Percentiles rank a stretch among this genome's conserved stretches.
Evolutionary conservation across 2,113 vertebrate species (phyloP).

Genomic region (Rhegmatorhina hoffmannsi): DNA sequence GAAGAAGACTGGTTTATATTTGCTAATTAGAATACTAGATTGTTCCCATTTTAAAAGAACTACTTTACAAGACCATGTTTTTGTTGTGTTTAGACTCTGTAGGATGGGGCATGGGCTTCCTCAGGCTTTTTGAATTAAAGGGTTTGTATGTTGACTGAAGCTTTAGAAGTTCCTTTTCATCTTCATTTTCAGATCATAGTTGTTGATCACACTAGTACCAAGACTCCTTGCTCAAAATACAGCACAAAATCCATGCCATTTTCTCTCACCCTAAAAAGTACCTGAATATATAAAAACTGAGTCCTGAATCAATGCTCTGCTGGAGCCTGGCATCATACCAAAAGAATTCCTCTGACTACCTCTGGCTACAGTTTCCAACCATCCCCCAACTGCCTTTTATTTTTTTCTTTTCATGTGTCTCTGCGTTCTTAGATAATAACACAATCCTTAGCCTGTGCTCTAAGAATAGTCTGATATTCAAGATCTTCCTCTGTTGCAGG

Average conservation of each 20-base stretch:
- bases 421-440: not conserved
- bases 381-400: rapidly evolving
- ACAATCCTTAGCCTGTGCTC: not conserved
- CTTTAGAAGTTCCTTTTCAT: not conserved
- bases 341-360: not conserved
- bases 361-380: not conserved
- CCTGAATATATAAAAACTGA: not conserved
- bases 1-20: not conserved
- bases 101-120: not conserved
- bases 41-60: not conserved
- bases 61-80: not conserved
- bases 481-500: not conserved
- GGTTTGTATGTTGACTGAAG: not conserved
- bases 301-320: not conserved
- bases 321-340: not conserved
- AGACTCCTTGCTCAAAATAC: not conserved
- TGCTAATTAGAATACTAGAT: not conserved
- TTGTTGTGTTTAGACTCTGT: not conserved
- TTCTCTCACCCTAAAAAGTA: not conserved
- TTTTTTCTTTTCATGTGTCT: not conserved
- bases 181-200: not conserved
- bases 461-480: not conserved
- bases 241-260: not conserved
- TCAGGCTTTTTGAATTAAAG: not conserved
- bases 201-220: not conserved